Evolutionary conservation across 2,888 invertebrate species (phyloP), one percentile per base, ranked within the genome.

Genomic region (Napeogenes inachia): DNA sequence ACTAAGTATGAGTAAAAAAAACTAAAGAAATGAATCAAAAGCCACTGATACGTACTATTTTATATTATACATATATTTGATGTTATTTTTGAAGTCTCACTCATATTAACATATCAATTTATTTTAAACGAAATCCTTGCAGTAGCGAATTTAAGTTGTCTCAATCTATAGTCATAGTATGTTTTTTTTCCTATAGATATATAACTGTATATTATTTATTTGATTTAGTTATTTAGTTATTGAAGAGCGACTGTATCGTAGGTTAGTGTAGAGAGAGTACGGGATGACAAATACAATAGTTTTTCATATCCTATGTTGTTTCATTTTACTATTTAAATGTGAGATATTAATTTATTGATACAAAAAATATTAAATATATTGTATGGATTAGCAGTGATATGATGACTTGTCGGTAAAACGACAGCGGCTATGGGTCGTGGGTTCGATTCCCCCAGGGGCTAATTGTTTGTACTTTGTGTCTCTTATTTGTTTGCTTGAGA

Each of bases 161-260:
- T 42, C 42, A 10, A 42, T 47, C 45, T 45, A 59, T 54, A 59
- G 45, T 53, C 47, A 59, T 54, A 4, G 50, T 60, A 61, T 61
- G 55, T 53, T 65, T 62, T 60, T 66, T 69, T 67, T 70, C 70
- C 70, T 69, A 67, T 67, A 68, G 66, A 35, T 45, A 32, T 71
- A 67, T 69, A 67, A 65, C 68, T 72, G 68, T 71, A 72, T 64
- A 74, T 69, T 73, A 73, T 72, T 70, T 73, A 73, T 70, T 72
- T 60, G 67, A 62, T 70, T 67, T 70, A 71, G 69, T 70, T 71
- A 62, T 70, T 67, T 70, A 71, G 69, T 70, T 71, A 67, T 69
- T 61, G 59, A 70, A 63, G 68, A 63, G 61, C 54, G 56, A 55
- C 63, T 64, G 61, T 45, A 45, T 56, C 62, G 65, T 65, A 65